Conservation (phyloP, 2,888 invertebrate genomes). For the Sarcophaga carnaria region DNA sequence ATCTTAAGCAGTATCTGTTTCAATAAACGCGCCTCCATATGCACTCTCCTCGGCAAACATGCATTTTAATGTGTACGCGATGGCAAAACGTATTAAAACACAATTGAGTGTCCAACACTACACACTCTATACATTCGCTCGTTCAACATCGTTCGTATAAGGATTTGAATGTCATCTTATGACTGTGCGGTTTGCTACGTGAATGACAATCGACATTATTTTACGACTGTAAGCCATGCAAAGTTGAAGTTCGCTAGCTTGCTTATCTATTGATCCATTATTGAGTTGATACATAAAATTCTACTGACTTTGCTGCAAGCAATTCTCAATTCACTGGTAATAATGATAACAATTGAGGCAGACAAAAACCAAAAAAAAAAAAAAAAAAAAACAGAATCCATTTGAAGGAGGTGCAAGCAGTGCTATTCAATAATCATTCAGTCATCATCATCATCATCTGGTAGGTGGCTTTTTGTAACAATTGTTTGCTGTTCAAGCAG, state of each 20-base stretch:
- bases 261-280: background rate
- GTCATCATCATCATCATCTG: background rate
- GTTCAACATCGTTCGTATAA: background rate
- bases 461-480: background rate
- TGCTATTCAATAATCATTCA: too few species aligned
- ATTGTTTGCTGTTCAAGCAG: background rate
- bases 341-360: background rate
- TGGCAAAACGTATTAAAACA: background rate
- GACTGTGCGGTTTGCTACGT: constrained; percentile 33
- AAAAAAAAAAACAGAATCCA: background rate
- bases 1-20: constrained; percentile 15
- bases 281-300: constrained; percentile 20
- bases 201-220: constrained; percentile 58
- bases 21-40: background rate
- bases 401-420: too few species aligned
- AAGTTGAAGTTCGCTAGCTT: constrained; percentile 40
- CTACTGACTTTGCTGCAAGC: background rate
- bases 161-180: constrained; percentile 38
- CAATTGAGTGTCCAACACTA: background rate
- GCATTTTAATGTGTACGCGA: too few species aligned
- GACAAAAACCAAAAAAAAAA: background rate
- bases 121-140: background rate
- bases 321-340: background rate
- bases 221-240: constrained; percentile 41
- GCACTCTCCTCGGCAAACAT: too few species aligned